Conservation (phyloP, 1,140 invertebrate genomes). For the Pantala flavescens region DNA sequence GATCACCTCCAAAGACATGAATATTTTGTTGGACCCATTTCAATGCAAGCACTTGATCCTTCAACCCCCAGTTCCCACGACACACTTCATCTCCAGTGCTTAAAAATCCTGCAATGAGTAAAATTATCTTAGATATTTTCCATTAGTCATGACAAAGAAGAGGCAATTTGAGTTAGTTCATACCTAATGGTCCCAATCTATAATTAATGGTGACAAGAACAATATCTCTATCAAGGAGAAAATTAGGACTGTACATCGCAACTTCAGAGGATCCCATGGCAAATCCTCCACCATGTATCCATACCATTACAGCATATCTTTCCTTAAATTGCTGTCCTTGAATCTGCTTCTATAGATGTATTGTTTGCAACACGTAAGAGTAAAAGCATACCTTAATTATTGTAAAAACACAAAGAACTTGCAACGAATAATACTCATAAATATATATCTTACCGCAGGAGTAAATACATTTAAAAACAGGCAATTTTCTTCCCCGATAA, state of each 20-base stretch:
- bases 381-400: no score
- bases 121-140: neutral
- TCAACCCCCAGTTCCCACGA: neutral
- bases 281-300: slow-evolving; percentile 44
- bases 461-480: slow-evolving; percentile 26
- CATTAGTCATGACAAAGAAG: neutral
- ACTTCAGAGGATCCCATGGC: slow-evolving; percentile 26
- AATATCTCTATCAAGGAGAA: slow-evolving; percentile 34
- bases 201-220: slow-evolving; percentile 41
- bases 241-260: slow-evolving; percentile 28
- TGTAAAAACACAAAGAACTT: no score
- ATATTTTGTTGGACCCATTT: slow-evolving; percentile 12
- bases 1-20: neutral
- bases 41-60: slow-evolving; percentile 11
- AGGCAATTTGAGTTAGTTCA: neutral
- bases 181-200: slow-evolving; percentile 33
- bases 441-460: slow-evolving; percentile 25
- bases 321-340: neutral
- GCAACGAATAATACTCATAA: no score
- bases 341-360: no score
- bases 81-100: neutral
- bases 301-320: slow-evolving; percentile 38
- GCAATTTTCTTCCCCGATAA: slow-evolving; percentile 25
- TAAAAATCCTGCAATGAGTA: neutral
- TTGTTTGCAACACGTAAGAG: no score